phyloP scores from a whole-genome alignment of 2,797 vertebrate species.

The Emydoidea blandingii region DNA sequence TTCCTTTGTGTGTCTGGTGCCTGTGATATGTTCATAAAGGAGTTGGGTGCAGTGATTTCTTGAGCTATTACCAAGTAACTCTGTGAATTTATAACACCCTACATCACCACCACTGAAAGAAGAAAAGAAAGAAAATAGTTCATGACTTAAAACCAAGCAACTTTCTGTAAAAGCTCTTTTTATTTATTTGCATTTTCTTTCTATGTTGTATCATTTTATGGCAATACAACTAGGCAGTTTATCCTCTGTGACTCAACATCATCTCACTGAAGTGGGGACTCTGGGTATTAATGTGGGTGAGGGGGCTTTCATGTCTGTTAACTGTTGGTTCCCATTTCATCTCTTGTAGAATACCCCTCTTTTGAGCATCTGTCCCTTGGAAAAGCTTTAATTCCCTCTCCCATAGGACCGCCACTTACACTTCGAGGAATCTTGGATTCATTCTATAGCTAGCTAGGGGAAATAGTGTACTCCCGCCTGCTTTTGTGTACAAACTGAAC shows the following conservation, averaged over 20 bases:
- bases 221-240: conserved; percentile 40
- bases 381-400: not conserved
- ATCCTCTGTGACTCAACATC: conserved; percentile 7
- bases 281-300: conserved; percentile 31
- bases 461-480: not conserved
- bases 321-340: conserved; percentile 40
- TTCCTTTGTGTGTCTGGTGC: not conserved
- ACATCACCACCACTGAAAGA: not conserved
- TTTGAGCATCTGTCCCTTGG: not conserved
- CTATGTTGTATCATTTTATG: conserved; percentile 21
- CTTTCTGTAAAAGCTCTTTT: conserved; percentile 29
- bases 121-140: not conserved
- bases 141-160: not conserved
- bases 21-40: not conserved
- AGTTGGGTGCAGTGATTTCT: not conserved
- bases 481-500: conserved; percentile 6
- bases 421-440: not conserved
- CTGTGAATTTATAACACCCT: not conserved
- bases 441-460: accelerated
- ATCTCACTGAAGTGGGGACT: conserved; percentile 32
- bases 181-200: conserved; percentile 36
- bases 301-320: conserved; percentile 26
- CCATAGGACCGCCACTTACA: not conserved
- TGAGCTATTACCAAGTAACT: conserved; percentile 3
- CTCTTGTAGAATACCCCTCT: not conserved